phyloP scores from a whole-genome alignment of 2,888 invertebrate species.

The Halictus quadricinctus region DNA sequence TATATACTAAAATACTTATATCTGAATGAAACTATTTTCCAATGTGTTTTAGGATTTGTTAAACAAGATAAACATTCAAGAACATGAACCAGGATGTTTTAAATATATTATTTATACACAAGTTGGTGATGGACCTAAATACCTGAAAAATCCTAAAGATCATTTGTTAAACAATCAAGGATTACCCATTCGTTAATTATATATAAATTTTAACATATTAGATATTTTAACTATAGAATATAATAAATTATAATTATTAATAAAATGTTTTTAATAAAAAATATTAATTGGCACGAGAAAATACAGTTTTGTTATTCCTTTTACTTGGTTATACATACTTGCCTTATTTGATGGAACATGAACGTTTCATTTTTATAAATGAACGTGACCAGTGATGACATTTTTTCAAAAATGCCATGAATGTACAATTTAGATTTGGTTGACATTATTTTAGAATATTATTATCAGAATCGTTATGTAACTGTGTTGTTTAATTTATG shows the following conservation, averaged over 20 bases:
- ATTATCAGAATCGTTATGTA: neutral
- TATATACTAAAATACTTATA: neutral
- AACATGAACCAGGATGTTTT: conserved; percentile 84
- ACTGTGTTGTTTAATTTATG: neutral
- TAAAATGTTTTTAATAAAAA: neutral
- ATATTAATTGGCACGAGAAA: neutral
- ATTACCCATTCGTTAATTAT: conserved; percentile 76
- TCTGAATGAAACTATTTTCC: neutral
- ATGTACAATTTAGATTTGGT: neutral
- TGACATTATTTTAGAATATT: neutral
- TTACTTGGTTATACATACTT: neutral
- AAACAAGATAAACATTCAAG: conserved; percentile 79
- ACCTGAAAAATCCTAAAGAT: conserved; percentile 81
- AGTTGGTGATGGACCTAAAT: conserved; percentile 91
- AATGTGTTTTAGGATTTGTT: conserved; percentile 71
- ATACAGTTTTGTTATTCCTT: neutral
- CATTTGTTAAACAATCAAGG: conserved; percentile 84
- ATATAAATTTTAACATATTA: conserved; percentile 19
- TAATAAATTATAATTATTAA: conserved; percentile 22
- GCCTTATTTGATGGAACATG: neutral
- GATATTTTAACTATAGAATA: neutral
- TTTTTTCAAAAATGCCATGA: neutral
- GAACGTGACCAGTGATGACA: neutral
- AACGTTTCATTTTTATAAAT: neutral
- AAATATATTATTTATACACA: conserved; percentile 93